A percentile compares a stretch with the other conserved stretches of the same genome.
Evolutionary conservation across 2,888 invertebrate species (phyloP).

Genomic region (Cheilosia grossa): DNA sequence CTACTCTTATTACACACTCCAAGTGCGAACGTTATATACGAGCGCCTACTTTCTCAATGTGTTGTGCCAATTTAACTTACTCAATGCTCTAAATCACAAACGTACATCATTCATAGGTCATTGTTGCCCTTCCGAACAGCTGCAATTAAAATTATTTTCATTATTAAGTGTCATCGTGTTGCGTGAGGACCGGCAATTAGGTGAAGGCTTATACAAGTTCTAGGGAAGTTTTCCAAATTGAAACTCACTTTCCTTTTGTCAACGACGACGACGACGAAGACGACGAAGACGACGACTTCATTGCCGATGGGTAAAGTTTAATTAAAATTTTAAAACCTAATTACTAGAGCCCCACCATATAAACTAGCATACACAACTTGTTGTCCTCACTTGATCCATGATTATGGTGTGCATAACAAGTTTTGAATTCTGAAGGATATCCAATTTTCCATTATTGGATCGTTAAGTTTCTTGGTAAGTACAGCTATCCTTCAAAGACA

Average conservation of each 20-base stretch:
- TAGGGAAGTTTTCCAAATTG: slow-evolving; percentile 15
- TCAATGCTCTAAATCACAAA: not conserved
- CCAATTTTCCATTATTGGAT: slow-evolving; percentile 14
- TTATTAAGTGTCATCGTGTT: slow-evolving; percentile 47
- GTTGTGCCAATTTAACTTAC: not conserved
- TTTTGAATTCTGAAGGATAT: slow-evolving; percentile 1
- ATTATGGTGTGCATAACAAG: not conserved
- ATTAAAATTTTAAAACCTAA: slow-evolving; percentile 59
- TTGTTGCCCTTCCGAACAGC: slow-evolving; percentile 36
- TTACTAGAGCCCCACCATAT: slow-evolving; percentile 1
- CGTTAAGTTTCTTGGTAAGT: slow-evolving; percentile 19
- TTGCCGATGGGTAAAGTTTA: slow-evolving; percentile 27
- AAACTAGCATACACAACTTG: not conserved
- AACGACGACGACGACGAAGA: not conserved
- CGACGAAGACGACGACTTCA: not conserved
- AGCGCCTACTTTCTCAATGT: not conserved
- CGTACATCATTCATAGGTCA: slow-evolving; percentile 9
- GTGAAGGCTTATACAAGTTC: slow-evolving; percentile 18
- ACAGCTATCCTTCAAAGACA: not conserved
- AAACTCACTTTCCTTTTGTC: slow-evolving; percentile 23
- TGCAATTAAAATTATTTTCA: slow-evolving; percentile 58
- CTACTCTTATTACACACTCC: not conserved
- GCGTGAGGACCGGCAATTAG: slow-evolving; percentile 52
- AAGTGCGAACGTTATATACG: not conserved
- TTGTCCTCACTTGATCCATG: not conserved